Base-by-base conservation (phyloP, 2,797 vertebrate species). In the Crax fasciolata region DNA sequence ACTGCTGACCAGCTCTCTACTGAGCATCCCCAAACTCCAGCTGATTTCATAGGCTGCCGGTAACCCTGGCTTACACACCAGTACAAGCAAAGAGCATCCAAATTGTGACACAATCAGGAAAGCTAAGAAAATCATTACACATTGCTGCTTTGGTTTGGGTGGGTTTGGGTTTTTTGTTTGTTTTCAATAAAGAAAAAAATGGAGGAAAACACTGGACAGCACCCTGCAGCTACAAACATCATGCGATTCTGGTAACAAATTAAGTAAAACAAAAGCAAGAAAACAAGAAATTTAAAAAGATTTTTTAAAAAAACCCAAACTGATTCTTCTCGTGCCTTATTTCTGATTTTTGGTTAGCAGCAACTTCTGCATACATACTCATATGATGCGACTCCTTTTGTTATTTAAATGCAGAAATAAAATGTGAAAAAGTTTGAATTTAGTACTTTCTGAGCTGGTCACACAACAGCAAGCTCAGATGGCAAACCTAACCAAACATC, bases 381-480 rank as follows among this genome's bases (percentile, higher is more conserved):
- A 13, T 15, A 67, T 0, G 0, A 24, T 39, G 21, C 39, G 43
- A 68, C 28, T n/a, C 20, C 5, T 87, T 82, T 46, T 51, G 19
- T 66, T 84, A 59, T 18, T 38, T 52, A 52, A 14, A 51, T 74
- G 57, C 12, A 87, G 35, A 94, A 91, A 91, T 10, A 39, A 84
- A 84, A 84, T 1, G 20, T 30, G 55, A 23, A 43, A 7, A 86
- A 88, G 55, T 84, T 51, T 24, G 44, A 25, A 43, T 82, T 62
- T 41, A 32, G 30, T 84, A 59, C 61, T 93, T 90, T 7, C 32
- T 41, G 9, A 79, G 70, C 43, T 32, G 66, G 83, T 81, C 58
- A 72, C 41, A 89, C 77, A 62, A 68, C 54, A 81, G 70, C 55
- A 86, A 94, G 94, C 80, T 96, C 93, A 96, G 94, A 92, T 93